A percentile compares a stretch with the other conserved stretches of the same genome.
phyloP scores from a whole-genome alignment of 1,140 invertebrate species.

The Panagrolaimus sp. region DNA sequence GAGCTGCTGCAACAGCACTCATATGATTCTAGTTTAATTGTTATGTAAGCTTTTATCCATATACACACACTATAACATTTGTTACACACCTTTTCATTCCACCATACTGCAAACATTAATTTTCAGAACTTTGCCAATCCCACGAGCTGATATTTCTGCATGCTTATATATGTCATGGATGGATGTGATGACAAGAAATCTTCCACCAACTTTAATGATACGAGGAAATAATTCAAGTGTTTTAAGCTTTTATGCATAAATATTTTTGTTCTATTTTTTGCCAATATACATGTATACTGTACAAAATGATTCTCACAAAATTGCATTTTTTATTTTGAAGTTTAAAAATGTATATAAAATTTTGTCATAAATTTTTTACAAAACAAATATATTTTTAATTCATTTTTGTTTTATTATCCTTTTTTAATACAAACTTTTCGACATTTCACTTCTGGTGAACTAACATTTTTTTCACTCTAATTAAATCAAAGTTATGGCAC shows the following conservation, averaged over 20 bases:
- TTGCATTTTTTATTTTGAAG: too few relatives aligned
- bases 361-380: too few relatives aligned
- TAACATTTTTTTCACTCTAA: too few relatives aligned
- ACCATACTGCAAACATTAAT: neutral
- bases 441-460: too few relatives aligned
- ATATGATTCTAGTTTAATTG: conserved; percentile 25
- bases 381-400: too few relatives aligned
- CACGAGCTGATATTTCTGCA: conserved; percentile 59
- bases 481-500: too few relatives aligned
- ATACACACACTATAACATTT: neutral
- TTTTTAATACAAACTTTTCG: too few relatives aligned
- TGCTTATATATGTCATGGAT: conserved; percentile 62
- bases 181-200: conserved; percentile 56
- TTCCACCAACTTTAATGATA: conserved; percentile 60
- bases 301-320: too few relatives aligned
- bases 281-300: too few relatives aligned
- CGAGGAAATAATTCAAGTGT: conserved; percentile 62
- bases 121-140: conserved; percentile 61
- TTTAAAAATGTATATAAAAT: too few relatives aligned
- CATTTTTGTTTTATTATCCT: too few relatives aligned
- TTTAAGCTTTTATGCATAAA: conserved; percentile 62
- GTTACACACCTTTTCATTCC: neutral
- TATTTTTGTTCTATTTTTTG: too few relatives aligned
- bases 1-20: conserved; percentile 30
- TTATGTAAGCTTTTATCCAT: conserved; percentile 23